Evolutionary conservation across 2,888 invertebrate species (phyloP).

Genomic region (Apeira syringaria): DNA sequence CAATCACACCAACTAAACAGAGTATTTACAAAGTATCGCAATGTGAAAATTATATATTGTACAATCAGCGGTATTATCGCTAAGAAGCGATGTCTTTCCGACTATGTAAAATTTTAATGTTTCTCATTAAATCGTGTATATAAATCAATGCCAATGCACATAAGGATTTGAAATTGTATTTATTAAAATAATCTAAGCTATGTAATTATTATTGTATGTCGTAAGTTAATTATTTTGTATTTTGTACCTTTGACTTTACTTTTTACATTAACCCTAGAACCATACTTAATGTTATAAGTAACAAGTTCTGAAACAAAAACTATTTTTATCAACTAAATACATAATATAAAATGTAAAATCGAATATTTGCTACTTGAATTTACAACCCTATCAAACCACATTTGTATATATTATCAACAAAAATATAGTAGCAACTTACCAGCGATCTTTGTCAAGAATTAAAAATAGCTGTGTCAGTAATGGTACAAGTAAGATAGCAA

Average conservation of each 20-base stretch:
- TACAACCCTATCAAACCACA: too few species aligned
- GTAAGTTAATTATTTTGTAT: slow-evolving; percentile 23
- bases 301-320: neutral
- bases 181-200: slow-evolving; percentile 14
- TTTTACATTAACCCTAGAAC: neutral
- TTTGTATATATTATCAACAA: too few species aligned
- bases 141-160: slow-evolving; percentile 52
- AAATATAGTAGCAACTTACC: too few species aligned
- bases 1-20: too few species aligned
- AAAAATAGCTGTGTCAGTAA: too few species aligned
- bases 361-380: too few species aligned
- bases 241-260: slow-evolving; percentile 18
- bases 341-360: neutral
- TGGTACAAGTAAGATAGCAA: too few species aligned
- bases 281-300: neutral
- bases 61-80: too few species aligned
- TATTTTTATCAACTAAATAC: neutral
- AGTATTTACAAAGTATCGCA: too few species aligned
- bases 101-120: neutral
- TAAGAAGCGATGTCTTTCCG: too few species aligned
- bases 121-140: slow-evolving; percentile 44
- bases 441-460: too few species aligned
- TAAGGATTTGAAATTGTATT: slow-evolving; percentile 71
- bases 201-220: slow-evolving; percentile 26
- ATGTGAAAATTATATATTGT: too few species aligned